Conservation (phyloP, 1,140 invertebrate genomes). For the Tetranychus urticae region DNA sequence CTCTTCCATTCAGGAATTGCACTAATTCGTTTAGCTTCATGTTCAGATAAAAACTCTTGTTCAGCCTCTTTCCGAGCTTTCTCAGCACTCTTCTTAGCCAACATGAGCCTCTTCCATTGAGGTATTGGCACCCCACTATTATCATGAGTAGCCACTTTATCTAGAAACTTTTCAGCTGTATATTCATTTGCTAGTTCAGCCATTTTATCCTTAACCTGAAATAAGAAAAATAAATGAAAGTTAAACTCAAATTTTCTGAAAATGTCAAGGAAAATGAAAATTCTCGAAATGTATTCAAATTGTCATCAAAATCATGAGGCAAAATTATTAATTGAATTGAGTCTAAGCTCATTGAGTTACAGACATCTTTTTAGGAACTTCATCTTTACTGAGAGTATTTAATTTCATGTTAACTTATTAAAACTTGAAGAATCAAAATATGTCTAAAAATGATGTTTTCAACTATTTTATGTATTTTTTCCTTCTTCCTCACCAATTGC, state of each 20-base stretch:
- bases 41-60: conserved; percentile 44
- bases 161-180: conserved; percentile 60
- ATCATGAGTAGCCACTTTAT: conserved; percentile 70
- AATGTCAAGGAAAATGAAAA: too few relatives aligned
- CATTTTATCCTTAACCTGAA: conserved; percentile 42
- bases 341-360: too few relatives aligned
- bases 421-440: too few relatives aligned
- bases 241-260: background rate
- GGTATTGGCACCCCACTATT: conserved; percentile 66
- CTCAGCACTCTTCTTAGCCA: conserved; percentile 74
- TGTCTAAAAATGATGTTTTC: too few relatives aligned
- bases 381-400: too few relatives aligned
- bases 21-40: conserved; percentile 55
- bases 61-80: conserved; percentile 67
- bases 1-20: conserved; percentile 78
- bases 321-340: background rate
- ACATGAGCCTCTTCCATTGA: conserved; percentile 78
- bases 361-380: too few relatives aligned
- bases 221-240: background rate
- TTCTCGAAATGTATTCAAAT: background rate
- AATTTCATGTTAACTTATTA: too few relatives aligned
- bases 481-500: too few relatives aligned
- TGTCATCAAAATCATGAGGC: background rate
- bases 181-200: conserved; percentile 56
- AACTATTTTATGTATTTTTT: too few relatives aligned